Conservation (phyloP, 2,113 vertebrate species). For the Piaya cayana region DNA sequence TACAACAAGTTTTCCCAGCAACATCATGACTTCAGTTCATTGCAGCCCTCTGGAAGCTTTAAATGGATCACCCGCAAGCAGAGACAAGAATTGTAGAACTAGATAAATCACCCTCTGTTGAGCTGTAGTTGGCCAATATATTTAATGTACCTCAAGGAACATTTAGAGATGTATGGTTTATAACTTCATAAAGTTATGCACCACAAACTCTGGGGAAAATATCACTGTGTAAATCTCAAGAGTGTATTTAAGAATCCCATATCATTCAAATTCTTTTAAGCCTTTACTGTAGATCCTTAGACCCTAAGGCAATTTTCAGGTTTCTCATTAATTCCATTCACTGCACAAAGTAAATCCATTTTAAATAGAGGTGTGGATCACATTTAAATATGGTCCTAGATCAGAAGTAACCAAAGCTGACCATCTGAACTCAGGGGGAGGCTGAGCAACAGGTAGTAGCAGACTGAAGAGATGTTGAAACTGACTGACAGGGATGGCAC, state of each 20-base stretch:
- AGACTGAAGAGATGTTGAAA: not conserved
- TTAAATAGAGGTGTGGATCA: not conserved
- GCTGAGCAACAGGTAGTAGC: not conserved
- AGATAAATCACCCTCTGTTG: not conserved
- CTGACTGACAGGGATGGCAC: not conserved
- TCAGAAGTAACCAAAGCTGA: not conserved
- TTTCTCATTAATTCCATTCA: not conserved
- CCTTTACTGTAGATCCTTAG: not conserved
- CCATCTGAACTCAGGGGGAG: not conserved
- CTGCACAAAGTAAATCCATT: not conserved
- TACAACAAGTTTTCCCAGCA: not conserved
- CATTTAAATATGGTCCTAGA: not conserved
- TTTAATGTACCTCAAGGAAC: not conserved
- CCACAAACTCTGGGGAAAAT: not conserved
- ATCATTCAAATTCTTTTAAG: not conserved
- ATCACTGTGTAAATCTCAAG: not conserved
- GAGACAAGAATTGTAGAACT: not conserved
- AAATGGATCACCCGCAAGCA: not conserved
- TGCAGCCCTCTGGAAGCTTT: not conserved
- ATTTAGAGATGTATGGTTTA: not conserved
- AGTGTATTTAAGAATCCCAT: not conserved
- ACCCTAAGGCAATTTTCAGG: not conserved
- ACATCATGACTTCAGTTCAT: not conserved
- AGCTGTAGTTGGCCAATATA: not conserved
- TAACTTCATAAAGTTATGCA: not conserved